Conservation (phyloP, 2,888 invertebrate species). For the Sesamia inferens region DNA sequence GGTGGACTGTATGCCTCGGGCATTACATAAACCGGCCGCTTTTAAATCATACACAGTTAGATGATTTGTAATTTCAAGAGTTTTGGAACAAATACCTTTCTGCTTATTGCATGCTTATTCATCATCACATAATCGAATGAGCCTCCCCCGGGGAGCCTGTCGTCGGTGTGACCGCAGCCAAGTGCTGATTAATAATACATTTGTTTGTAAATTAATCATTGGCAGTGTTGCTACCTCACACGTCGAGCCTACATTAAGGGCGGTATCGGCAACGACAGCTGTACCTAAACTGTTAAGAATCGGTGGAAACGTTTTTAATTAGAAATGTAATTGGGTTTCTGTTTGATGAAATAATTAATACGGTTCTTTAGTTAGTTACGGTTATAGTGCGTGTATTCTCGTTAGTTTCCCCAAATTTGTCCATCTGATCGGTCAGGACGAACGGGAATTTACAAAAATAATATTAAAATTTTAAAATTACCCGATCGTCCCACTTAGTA, state of each 20-base stretch:
- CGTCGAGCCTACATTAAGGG: not conserved
- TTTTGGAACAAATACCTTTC: not conserved
- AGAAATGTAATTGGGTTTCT: not conserved
- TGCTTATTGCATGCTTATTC: not conserved
- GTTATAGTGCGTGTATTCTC: too few species aligned
- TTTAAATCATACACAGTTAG: not conserved
- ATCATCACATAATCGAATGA: constrained; percentile 25
- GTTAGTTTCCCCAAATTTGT: too few species aligned
- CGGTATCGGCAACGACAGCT: constrained; percentile 9
- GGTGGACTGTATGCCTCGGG: not conserved
- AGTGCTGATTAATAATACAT: constrained; percentile 49
- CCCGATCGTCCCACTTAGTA: too few species aligned
- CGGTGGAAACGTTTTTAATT: not conserved
- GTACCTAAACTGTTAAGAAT: not conserved
- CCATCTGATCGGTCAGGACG: too few species aligned
- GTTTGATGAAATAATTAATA: not conserved
- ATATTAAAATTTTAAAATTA: too few species aligned
- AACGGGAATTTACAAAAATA: too few species aligned
- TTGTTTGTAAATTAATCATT: constrained; percentile 54
- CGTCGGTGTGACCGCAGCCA: constrained; percentile 20
- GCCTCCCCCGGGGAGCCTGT: constrained; percentile 19
- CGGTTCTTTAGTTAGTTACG: too few species aligned
- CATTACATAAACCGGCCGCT: not conserved
- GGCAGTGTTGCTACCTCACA: constrained; percentile 7
- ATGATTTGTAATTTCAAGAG: not conserved